Conservation (phyloP, 2,888 invertebrate genomes). For the Mythimna loreyi region DNA sequence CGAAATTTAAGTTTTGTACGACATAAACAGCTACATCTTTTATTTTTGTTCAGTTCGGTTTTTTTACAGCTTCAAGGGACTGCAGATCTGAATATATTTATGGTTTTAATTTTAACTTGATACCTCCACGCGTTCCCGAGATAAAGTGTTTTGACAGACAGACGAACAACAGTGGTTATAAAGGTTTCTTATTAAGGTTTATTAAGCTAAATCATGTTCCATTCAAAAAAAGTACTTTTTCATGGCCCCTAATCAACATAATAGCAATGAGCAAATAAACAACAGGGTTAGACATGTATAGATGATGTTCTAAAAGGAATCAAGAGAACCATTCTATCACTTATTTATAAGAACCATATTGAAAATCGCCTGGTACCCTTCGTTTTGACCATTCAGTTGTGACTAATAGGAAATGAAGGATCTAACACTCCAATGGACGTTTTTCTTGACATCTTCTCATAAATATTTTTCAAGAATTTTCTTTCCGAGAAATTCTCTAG, state of each 20-base stretch:
- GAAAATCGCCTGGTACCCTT: constrained; percentile 32
- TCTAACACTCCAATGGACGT: constrained; percentile 15
- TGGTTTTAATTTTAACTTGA: too few species aligned
- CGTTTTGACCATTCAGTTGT: constrained; percentile 54
- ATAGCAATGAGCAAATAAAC: background rate
- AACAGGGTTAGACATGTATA: background rate
- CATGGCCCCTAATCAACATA: background rate
- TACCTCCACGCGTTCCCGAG: too few species aligned
- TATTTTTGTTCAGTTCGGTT: too few species aligned
- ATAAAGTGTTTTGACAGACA: too few species aligned
- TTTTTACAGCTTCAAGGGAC: too few species aligned
- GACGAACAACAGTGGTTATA: too few species aligned
- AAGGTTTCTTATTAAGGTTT: too few species aligned
- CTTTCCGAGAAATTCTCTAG: constrained; percentile 32
- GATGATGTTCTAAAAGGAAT: constrained; percentile 3
- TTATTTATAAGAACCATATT: constrained; percentile 45
- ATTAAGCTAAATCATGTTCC: background rate
- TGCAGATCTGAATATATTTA: too few species aligned
- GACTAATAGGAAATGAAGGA: constrained; percentile 57
- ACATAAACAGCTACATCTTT: too few species aligned
- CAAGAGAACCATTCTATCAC: constrained; percentile 8
- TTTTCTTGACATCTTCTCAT: constrained; percentile 47
- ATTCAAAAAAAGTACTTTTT: background rate
- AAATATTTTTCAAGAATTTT: constrained; percentile 59
- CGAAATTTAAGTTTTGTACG: too few species aligned